phyloP scores from a whole-genome alignment of 2,113 vertebrate species.

The Sisor rabdophorus region DNA sequence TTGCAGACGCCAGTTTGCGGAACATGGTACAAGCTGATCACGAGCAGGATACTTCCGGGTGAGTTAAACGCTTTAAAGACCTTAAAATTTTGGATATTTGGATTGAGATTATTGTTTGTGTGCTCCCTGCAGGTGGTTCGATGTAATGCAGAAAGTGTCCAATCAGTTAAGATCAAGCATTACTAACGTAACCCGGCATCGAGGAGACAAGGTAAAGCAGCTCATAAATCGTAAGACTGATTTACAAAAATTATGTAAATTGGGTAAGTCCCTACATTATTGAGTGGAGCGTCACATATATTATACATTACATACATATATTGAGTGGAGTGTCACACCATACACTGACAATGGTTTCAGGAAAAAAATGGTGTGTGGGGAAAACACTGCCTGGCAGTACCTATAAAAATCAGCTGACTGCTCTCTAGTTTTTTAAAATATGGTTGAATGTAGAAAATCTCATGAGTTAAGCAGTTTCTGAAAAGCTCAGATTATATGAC shows the following conservation, averaged over 20 bases:
- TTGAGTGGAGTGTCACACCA: too few species aligned
- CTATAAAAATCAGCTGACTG: too few species aligned
- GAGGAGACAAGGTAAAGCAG: conserved; percentile 86
- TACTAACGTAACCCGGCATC: conserved; percentile 79
- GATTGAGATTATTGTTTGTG: not conserved
- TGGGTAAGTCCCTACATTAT: too few species aligned
- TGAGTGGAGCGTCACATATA: too few species aligned
- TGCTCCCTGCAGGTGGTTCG: conserved; percentile 85
- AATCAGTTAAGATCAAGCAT: conserved; percentile 85
- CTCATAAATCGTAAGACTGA: not conserved
- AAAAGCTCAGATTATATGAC: not conserved
- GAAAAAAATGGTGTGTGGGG: too few species aligned
- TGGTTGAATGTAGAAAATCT: too few species aligned
- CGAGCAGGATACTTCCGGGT: conserved; percentile 90
- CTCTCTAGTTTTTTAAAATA: too few species aligned
- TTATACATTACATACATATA: too few species aligned
- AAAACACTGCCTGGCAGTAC: too few species aligned
- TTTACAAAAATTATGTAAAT: too few species aligned
- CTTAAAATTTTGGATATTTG: not conserved
- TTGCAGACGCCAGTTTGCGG: conserved; percentile 91
- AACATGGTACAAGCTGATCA: conserved; percentile 95
- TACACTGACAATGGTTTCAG: too few species aligned
- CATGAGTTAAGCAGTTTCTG: too few species aligned
- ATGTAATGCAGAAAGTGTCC: conserved; percentile 94
- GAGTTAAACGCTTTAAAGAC: conserved; percentile 26